Conservation (phyloP, 2,113 vertebrate species). For the Planiliza haematocheilus region DNA sequence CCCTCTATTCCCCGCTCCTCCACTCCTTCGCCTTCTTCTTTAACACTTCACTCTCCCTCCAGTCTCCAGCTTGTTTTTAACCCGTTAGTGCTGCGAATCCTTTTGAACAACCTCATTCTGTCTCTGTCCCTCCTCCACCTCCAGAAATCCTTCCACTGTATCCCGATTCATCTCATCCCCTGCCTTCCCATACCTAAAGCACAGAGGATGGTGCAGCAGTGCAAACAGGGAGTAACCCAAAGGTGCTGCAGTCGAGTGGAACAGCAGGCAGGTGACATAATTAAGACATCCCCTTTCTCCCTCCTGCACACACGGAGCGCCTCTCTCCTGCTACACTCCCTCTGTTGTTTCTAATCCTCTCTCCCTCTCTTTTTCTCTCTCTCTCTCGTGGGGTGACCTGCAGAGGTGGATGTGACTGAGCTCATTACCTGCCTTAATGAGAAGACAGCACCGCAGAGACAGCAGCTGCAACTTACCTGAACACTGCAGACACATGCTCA, state of each 20-base stretch:
- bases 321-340: slow-evolving; percentile 53
- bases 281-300: slow-evolving; percentile 72
- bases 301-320: slow-evolving; percentile 34
- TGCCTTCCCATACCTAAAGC: slow-evolving; percentile 24
- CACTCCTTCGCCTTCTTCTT: slow-evolving; percentile 56
- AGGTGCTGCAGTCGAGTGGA: slow-evolving; percentile 72
- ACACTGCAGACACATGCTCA: slow-evolving; percentile 48
- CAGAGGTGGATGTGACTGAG: slow-evolving; percentile 77
- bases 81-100: slow-evolving; percentile 43
- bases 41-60: slow-evolving; percentile 67
- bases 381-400: slow-evolving; percentile 77
- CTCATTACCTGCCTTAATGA: slow-evolving; percentile 82
- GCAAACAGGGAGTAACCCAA: slow-evolving; percentile 74
- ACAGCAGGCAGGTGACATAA: slow-evolving; percentile 73
- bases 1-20: slow-evolving; percentile 64
- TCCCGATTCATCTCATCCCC: slow-evolving; percentile 29
- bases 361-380: slow-evolving; percentile 12
- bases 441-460: slow-evolving; percentile 79
- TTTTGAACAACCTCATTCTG: slow-evolving; percentile 71
- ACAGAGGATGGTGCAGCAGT: slow-evolving; percentile 34
- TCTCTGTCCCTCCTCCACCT: slow-evolving; percentile 52
- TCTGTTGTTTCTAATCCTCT: slow-evolving; percentile 65
- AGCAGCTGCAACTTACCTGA: slow-evolving; percentile 75
- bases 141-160: not conserved
- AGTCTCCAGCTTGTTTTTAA: slow-evolving; percentile 68